Evolutionary conservation across 2,888 invertebrate species (phyloP).

Genomic region (Trichacis sp.): DNA sequence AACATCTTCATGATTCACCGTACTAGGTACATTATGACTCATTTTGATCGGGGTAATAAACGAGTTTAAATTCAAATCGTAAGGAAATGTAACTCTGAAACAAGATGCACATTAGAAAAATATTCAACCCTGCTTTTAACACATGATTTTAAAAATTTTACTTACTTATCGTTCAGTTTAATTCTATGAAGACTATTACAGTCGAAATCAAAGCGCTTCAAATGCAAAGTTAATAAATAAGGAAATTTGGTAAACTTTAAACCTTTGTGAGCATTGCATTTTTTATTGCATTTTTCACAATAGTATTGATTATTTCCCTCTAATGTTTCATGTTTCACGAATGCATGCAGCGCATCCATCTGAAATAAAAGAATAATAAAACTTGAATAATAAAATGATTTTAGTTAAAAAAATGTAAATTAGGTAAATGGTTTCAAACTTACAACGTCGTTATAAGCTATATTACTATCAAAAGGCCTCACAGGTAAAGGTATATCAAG

Average conservation of each 20-base stretch:
- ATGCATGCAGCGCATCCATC: slow-evolving; percentile 86
- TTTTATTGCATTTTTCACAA: slow-evolving; percentile 87
- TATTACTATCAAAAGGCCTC: slow-evolving; percentile 82
- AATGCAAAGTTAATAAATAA: slow-evolving; percentile 85
- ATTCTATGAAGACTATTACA: slow-evolving; percentile 85
- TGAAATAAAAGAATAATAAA: slow-evolving; percentile 65
- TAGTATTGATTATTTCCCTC: slow-evolving; percentile 88
- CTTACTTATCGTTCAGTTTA: slow-evolving; percentile 87
- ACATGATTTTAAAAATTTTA: slow-evolving; percentile 31
- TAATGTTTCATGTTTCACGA: slow-evolving; percentile 86
- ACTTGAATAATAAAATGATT: too few species aligned
- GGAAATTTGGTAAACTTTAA: slow-evolving; percentile 88
- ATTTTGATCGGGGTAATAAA: slow-evolving; percentile 71
- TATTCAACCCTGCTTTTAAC: background rate
- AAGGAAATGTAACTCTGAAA: slow-evolving; percentile 83
- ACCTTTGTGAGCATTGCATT: slow-evolving; percentile 91
- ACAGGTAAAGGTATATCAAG: slow-evolving; percentile 89
- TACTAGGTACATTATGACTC: slow-evolving; percentile 63
- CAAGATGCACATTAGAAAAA: background rate
- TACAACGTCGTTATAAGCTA: slow-evolving; percentile 83
- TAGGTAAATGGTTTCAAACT: too few species aligned
- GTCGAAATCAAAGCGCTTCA: slow-evolving; percentile 92
- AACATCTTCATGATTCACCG: slow-evolving; percentile 69
- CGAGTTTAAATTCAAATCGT: slow-evolving; percentile 82
- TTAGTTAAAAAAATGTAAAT: too few species aligned